Conservation (phyloP, 30 jellyfish, hydroid and myxozoan species). For the Nemopilema nomurai region DNA sequence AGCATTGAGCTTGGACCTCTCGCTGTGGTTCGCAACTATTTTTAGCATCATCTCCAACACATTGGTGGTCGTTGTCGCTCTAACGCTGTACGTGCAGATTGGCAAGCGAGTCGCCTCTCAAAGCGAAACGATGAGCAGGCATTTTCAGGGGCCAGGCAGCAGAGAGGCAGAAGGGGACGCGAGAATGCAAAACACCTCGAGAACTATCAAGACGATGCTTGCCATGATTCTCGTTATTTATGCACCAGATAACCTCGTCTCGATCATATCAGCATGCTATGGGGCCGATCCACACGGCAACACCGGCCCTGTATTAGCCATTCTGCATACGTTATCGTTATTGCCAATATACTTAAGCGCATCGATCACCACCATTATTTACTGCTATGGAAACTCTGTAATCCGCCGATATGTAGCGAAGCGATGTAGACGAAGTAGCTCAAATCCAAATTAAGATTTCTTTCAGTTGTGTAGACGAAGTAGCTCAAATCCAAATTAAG, state of each 20-base stretch:
- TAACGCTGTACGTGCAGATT: slow-evolving; percentile 10
- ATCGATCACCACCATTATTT: slow-evolving; percentile 1
- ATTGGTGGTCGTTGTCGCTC: background rate
- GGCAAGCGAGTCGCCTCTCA: slow-evolving; percentile 15
- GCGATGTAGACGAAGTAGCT: background rate
- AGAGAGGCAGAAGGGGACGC: background rate
- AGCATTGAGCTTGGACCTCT: too few species aligned
- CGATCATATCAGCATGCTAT: slow-evolving; percentile 20
- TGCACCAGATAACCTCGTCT: slow-evolving; percentile 1
- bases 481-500: too few species aligned
- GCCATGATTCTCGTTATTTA: background rate
- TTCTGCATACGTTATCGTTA: background rate
- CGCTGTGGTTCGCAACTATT: too few species aligned
- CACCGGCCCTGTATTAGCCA: background rate
- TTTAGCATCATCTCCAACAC: slow-evolving; percentile 7
- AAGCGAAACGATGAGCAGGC: background rate
- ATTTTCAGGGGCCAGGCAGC: background rate
- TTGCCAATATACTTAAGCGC: slow-evolving; percentile 1
- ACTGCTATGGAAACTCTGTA: slow-evolving; percentile 15
- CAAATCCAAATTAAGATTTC: too few species aligned
- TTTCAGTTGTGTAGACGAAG: too few species aligned
- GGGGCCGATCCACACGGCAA: background rate
- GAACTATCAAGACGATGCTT: background rate
- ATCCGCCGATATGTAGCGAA: background rate
- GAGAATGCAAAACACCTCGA: background rate